These are phyloP conservation scores for Apodemus agrarius DNA, from an alignment of 2,797 vertebrate genomes.

Conservation along the genomic window DNA sequence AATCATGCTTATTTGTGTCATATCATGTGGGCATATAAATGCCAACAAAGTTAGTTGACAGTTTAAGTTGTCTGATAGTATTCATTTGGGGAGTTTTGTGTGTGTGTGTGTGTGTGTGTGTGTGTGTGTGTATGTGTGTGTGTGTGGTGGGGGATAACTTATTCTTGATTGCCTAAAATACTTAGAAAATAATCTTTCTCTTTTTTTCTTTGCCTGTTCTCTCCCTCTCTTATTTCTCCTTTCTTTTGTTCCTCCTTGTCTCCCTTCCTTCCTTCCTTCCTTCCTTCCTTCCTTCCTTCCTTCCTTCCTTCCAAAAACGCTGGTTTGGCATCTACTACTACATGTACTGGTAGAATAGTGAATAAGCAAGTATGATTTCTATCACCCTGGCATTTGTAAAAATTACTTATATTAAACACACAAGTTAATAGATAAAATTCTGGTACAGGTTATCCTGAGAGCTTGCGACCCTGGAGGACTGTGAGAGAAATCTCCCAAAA, in stretches of 20 bases:
- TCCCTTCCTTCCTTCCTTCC: not conserved
- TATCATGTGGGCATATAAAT: not conserved
- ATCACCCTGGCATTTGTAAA: not conserved
- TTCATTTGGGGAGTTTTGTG: slow-evolving; percentile 10
- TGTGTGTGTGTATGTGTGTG: no score
- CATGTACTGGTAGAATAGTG: not conserved
- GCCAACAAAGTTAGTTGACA: not conserved
- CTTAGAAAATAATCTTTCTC: not conserved
- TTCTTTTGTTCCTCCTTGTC: not conserved
- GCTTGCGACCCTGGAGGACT: not conserved
- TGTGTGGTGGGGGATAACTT: not conserved
- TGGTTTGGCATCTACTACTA: not conserved
- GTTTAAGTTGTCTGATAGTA: not conserved
- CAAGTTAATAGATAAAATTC: not conserved
- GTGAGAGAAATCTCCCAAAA: not conserved
- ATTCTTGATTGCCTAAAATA: slow-evolving; percentile 4
- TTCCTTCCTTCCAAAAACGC: not conserved
- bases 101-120: no score
- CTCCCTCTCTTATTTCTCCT: not conserved
- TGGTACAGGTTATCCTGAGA: not conserved
- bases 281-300: accelerated
- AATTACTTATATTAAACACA: slow-evolving; percentile 20
- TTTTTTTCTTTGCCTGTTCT: not conserved
- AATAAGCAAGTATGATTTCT: not conserved
- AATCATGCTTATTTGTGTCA: not conserved